Evolutionary conservation across 2,888 invertebrate species (phyloP), one percentile per base, ranked within the genome.

Genomic region (Phragmatobia fuliginosa): DNA sequence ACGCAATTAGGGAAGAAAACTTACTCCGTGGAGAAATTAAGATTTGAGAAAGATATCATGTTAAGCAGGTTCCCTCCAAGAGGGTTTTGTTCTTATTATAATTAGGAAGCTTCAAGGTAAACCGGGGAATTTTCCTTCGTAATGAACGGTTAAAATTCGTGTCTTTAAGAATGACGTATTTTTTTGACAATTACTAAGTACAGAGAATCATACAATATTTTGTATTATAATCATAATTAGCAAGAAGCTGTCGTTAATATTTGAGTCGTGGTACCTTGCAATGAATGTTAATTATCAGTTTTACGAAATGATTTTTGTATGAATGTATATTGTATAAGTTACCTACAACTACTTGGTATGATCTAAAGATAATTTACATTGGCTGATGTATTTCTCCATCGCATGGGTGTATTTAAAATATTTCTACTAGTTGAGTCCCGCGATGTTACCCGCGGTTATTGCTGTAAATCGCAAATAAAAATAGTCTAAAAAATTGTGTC

Each of bases 11-110:
- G 62, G 31, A 32, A 65, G 36, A 33, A 70, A 56, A 73, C 58
- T 64, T 67, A 58, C 45, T 72, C 80, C 80, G 61, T 66, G 41
- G 77, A 77, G 73, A 79, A 79, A 75, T 80, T 77, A 82, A 79
- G 71, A 69, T 74, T 70, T 61, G 68, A 33, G 38, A 45, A 58
- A 41, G 67, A 64, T 56, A 67, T 71, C 16, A 59, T 58, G 68
- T 52, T 70, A 28, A 63, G 36, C 21, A 21, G 62, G 56, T 38
- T n/a, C 5, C 71, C 73, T 64, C 72, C 3, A 41, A 8, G 70
- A 71, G 72, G 66, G 79, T 75, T 72, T 56, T 45, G 25, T 63
- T 72, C 16, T n/a, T 75, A 77, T 74, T 75, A 77, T 74, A 77
- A 67, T 36, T 61, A 49, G 63, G 65, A 66, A 60, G 41, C 38